Evolutionary conservation across 2,888 invertebrate species (phyloP).

Genomic region (Alcis repandata): DNA sequence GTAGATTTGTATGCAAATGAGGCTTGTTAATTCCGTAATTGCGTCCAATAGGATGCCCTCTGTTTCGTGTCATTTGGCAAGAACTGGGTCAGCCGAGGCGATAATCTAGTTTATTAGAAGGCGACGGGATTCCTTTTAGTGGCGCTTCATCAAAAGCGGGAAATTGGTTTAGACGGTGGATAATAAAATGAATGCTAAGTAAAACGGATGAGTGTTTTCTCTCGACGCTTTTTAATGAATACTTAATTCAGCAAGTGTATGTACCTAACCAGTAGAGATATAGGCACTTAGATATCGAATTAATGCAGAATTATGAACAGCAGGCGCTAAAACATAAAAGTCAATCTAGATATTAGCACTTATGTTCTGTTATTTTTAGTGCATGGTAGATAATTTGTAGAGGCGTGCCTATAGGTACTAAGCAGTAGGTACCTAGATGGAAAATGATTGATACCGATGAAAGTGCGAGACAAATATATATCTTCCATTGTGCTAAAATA

Average conservation of each 20-base stretch:
- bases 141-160: constrained; percentile 41
- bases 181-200: constrained; percentile 16
- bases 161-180: constrained; percentile 29
- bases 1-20: constrained; percentile 62
- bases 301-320: no score
- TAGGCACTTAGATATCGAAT: no score
- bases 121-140: constrained; percentile 38
- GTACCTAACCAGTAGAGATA: not conserved
- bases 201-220: constrained; percentile 19
- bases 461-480: no score
- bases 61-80: constrained; percentile 46
- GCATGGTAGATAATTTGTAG: no score
- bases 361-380: no score
- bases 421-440: no score
- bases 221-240: constrained; percentile 9
- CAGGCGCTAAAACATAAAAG: no score
- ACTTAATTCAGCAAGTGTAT: not conserved
- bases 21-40: constrained; percentile 53
- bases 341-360: no score
- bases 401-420: no score
- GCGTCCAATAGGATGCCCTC: constrained; percentile 47
- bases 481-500: no score
- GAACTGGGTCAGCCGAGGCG: constrained; percentile 48
- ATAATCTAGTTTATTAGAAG: constrained; percentile 41
- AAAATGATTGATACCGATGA: no score